Evolutionary conservation across 2,888 invertebrate species (phyloP), one percentile per base, ranked within the genome.

Genomic region (Rhagium mordax): DNA sequence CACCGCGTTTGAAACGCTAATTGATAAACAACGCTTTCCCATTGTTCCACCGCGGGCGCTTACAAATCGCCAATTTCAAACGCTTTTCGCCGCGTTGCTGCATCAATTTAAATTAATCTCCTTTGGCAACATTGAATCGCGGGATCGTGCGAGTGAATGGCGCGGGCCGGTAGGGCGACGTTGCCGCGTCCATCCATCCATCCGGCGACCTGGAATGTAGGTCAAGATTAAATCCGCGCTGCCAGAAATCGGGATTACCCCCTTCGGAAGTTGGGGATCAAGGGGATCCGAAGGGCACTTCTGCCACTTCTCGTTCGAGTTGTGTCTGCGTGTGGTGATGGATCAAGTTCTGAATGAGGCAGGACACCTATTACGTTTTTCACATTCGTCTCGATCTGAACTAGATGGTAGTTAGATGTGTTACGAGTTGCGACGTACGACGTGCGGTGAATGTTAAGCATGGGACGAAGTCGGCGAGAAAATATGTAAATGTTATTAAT

Each of bases 221-320:
- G 82, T 82, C 82, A 82, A 82, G 82, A 81, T 81, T 81, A 81
- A 80, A 78, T 78, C 78, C 75, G 59, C 78, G 68, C 75, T 78
- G 79, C 77, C 77, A 74, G 78, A 62, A 57, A 72, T 70, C 66
- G 67, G 61, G 61, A 29, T 60, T 18, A 27, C 65, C 33, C 33
- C n/a, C n/a, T 59, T 55, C 24, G n/a, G 8, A 8, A 29, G 16
- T 29, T 18, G 10, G 24, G 55, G 55, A 55, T 55, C 21, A 57
- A 13, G 4, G 29, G 16, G 16, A 29, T 33, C 21, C 41, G n/a
- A n/a, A n/a, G n/a, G 5, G n/a, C n/a, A 41, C n/a, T 24, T 41
- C n/a, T n/a, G 10, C 10, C 33, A 10, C 3, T 41, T 41, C 13
- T 15, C 13, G 13, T 41, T 41, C 5, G 4, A 41, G 41, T 41